Evolutionary conservation across 2,888 invertebrate genomes (phyloP), one percentile per base, ranked within the genome.

Genomic region (Pachydiplax longipennis): DNA sequence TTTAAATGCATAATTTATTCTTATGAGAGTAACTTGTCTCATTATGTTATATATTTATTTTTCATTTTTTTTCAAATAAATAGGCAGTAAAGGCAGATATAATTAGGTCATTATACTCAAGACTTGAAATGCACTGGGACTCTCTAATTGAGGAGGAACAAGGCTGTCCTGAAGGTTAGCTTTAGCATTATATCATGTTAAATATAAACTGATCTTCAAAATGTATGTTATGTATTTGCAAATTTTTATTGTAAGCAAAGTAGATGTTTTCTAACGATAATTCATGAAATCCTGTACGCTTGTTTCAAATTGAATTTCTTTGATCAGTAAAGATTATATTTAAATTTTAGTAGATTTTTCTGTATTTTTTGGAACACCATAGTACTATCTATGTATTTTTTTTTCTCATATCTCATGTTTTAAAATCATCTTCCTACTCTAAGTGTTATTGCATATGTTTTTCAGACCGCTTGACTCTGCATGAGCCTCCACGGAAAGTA

Each of bases 101-200:
- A 40, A 95, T 98, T 92, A 95, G 98, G 91, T 98, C 98, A 90
- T 94, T 99, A 91, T 96, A 97, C 18, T 96, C 98, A 18, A 95
- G 99, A 91, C 96, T 98, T 93, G 98, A 98, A 93, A 97, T 99
- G 95, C 98, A 98, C 93, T 98, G 98, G 95, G 98, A 98, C 94
- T 98, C 98, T 91, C 95, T 98, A 90, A 97, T 98, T 92, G 98
- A 98, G 94, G 98, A 97, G 93, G 96, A 96, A 93, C 96, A 96
- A 93, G 95, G 96, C 91, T 95, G 96, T 83, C 96, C 96, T 48
- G 96, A 97, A 95, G 96, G 96, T 96, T 93, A 92, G 87, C 91
- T 12, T 25, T 18, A 53, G 53, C 13, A 53, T 3, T 53, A 18
- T 53, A 53, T 53, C 18, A 2, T 4, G 5, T 44, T 0, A 44